Conservation (phyloP, 2,113 vertebrate genomes). For the Ceyx cyanopectus region DNA sequence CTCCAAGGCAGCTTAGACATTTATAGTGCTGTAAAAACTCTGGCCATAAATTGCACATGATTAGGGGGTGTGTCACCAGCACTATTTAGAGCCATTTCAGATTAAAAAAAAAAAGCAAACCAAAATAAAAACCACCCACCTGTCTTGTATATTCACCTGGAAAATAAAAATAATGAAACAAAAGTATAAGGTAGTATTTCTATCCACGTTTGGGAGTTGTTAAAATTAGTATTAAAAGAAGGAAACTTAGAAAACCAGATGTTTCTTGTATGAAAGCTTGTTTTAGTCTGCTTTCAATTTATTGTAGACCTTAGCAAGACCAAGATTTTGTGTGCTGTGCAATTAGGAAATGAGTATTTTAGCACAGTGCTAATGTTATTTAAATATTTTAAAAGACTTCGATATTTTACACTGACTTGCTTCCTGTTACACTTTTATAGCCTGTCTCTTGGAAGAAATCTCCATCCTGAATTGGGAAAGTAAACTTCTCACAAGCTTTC, state of each 20-base stretch:
- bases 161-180: slow-evolving; percentile 23
- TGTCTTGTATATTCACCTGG: not conserved
- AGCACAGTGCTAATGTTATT: slow-evolving; percentile 57
- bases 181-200: slow-evolving; percentile 77
- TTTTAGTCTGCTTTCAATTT: slow-evolving; percentile 69
- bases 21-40: not conserved
- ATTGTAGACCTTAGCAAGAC: slow-evolving; percentile 51
- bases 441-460: slow-evolving; percentile 40
- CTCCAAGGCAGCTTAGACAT: not conserved
- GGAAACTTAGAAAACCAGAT: slow-evolving; percentile 71
- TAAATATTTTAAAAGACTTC: slow-evolving; percentile 63
- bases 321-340: slow-evolving; percentile 12
- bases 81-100: not conserved
- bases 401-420: slow-evolving; percentile 27
- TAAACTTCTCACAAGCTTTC: not conserved
- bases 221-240: slow-evolving; percentile 75
- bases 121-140: not conserved
- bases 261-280: slow-evolving; percentile 61
- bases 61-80: not conserved
- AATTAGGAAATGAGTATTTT: slow-evolving; percentile 73
- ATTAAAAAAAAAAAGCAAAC: not conserved
- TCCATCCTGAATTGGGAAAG: not conserved
- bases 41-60: not conserved
- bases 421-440: slow-evolving; percentile 47
- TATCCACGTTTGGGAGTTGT: slow-evolving; percentile 74